Conservation (phyloP, 2,797 vertebrate genomes). For the Dryobates pubescens region DNA sequence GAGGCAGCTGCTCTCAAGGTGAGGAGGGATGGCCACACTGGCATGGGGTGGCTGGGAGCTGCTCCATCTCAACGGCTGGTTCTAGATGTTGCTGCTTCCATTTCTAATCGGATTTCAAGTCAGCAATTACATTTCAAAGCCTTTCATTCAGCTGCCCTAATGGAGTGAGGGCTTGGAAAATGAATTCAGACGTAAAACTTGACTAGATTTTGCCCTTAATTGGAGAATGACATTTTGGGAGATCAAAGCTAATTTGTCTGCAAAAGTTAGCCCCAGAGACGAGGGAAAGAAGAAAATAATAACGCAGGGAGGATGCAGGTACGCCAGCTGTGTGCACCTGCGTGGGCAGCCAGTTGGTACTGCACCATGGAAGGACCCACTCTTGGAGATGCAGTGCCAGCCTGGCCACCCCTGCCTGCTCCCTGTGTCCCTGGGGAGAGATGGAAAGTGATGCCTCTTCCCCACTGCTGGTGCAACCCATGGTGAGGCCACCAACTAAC, state of each 20-base stretch:
- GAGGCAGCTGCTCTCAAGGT: rapidly evolving
- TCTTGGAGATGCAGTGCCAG: neutral
- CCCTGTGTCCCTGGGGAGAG: neutral
- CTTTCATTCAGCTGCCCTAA: constrained; percentile 72
- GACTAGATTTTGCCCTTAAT: constrained; percentile 74
- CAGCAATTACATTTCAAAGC: constrained; percentile 75
- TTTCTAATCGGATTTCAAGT: constrained; percentile 73
- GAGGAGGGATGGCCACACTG: neutral
- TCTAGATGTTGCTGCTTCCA: constrained; percentile 57
- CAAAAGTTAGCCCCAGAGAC: constrained; percentile 63
- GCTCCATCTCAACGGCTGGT: constrained; percentile 45
- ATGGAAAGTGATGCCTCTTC: neutral
- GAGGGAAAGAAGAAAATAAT: constrained; percentile 40
- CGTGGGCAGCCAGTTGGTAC: rapidly evolving
- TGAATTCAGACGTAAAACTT: constrained; percentile 75
- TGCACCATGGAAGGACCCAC: rapidly evolving
- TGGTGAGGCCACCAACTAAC: rapidly evolving
- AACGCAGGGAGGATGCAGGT: neutral
- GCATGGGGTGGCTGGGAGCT: neutral
- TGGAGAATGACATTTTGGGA: constrained; percentile 60
- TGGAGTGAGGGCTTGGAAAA: constrained; percentile 74
- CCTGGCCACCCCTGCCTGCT: neutral
- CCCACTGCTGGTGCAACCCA: rapidly evolving
- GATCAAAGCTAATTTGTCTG: constrained; percentile 75
- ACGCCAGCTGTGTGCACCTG: neutral